Conservation (phyloP, 2,797 vertebrate species). For the Pangasius sanitwongsei region DNA sequence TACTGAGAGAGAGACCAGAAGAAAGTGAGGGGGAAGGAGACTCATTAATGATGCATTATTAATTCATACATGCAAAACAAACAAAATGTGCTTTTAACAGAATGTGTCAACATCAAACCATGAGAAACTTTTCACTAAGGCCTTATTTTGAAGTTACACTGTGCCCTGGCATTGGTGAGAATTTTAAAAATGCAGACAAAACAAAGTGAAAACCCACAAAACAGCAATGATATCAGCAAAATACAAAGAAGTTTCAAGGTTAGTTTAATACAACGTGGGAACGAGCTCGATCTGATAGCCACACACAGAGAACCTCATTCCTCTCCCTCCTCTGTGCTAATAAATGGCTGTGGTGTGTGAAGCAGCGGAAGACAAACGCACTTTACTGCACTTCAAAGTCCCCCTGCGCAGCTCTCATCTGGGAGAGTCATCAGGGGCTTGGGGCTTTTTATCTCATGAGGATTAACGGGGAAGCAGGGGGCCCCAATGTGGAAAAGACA, state of each 20-base stretch:
- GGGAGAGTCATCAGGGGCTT: conserved; percentile 56
- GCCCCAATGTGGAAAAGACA: conserved; percentile 52
- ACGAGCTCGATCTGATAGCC: too few relatives aligned
- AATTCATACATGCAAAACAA: neutral
- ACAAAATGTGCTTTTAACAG: neutral
- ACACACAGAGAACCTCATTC: neutral
- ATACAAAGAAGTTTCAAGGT: neutral
- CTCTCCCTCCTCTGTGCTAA: conserved; percentile 27
- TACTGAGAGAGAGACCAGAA: conserved; percentile 68
- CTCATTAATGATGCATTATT: neutral
- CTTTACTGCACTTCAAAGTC: conserved; percentile 48
- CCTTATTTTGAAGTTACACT: neutral
- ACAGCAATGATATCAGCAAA: neutral
- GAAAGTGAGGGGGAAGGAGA: neutral
- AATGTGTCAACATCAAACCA: neutral
- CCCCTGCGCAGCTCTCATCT: conserved; percentile 50
- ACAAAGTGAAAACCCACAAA: neutral
- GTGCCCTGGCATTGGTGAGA: neutral
- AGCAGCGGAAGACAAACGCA: conserved; percentile 44
- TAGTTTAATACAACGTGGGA: neutral
- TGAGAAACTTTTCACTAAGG: neutral
- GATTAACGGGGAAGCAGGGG: conserved; percentile 44
- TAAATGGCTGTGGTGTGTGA: conserved; percentile 41
- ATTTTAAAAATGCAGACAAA: neutral
- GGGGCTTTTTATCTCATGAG: conserved; percentile 43